Evolutionary conservation across 2,797 vertebrate species (phyloP), one percentile per base, ranked within the genome.

Genomic region (Semotilus atromaculatus): DNA sequence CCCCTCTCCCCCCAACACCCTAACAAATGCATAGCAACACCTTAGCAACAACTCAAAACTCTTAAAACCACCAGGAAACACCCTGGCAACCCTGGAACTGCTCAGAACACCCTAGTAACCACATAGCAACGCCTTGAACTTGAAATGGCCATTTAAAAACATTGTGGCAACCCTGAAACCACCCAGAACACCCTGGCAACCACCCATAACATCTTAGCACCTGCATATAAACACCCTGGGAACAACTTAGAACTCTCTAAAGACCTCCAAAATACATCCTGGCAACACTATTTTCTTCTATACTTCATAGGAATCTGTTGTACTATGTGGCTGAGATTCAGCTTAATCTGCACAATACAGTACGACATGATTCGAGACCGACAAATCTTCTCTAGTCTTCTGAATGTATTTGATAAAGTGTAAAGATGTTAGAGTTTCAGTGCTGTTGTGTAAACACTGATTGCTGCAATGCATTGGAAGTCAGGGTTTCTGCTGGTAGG

Each of bases 401-500:
- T 53, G 66, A 26, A 23, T 9, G 53, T 26, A 31, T 77, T 31
- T 51, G 43, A 11, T 60, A 23, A 70, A 53, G 45, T 53, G 29
- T 34, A 75, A 75, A 29, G 34, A 58, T 55, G 31, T 80, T 53
- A 21, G 5, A 38, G 31, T 70, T 81, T 55, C 14, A 26, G n/a
- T 13, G 45, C 21, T 11, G 45, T 38, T 18, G 23, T n/a, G 43
- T 53, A 43, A 76, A 55, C 40, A 67, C 43, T 29, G 55, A 83
- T 66, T 53, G 60, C 67, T 72, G 72, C 34, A 29, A 64, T 67
- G 38, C 5, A 51, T 38, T 71, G 55, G 48, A 58, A 0, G 23
- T 16, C 29, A 13, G 73, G 43, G 34, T 51, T 43, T 31, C 38
- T 64, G 58, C 43, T 76, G 75, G 62, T 68, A 81, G 80, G 79